A percentile compares a stretch with the other conserved stretches of the same genome.
These are phyloP conservation scores for Platycheirus rosarum DNA, from an alignment of 2,888 invertebrate species.

Conservation along the genomic window DNA sequence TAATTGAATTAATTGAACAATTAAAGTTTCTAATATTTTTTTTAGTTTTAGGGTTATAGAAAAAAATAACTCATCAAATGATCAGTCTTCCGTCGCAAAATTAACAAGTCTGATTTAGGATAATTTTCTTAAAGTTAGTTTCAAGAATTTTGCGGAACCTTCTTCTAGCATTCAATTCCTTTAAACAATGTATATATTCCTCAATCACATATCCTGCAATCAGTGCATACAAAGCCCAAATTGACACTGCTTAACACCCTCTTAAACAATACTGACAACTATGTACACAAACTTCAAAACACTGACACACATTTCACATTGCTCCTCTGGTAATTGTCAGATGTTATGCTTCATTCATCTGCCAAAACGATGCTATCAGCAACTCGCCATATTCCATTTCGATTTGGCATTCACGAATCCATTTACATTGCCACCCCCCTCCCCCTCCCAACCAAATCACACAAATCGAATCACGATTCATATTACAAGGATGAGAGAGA, in stretches of 20 bases:
- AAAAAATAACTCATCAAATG: too few relatives aligned
- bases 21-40: too few relatives aligned
- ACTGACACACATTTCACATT: constrained; percentile 65
- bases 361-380: constrained; percentile 51
- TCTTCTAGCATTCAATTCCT: too few relatives aligned
- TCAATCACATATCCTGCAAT: too few relatives aligned
- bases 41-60: too few relatives aligned
- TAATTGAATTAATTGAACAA: too few relatives aligned
- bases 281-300: constrained; percentile 24
- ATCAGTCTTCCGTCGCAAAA: too few relatives aligned
- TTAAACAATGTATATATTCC: too few relatives aligned
- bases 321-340: constrained; percentile 43
- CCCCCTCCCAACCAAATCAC: neutral
- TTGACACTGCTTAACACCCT: constrained; percentile 45
- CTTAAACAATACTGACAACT: constrained; percentile 27
- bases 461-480: neutral
- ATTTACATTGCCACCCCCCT: constrained; percentile 54
- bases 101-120: too few relatives aligned
- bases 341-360: constrained; percentile 50
- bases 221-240: neutral
- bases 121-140: too few relatives aligned
- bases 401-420: constrained; percentile 63
- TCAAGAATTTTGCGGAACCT: too few relatives aligned
- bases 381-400: constrained; percentile 63
- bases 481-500: constrained; percentile 4